phyloP scores from a whole-genome alignment of 2,888 invertebrate genomes.

The Eristalis arbustorum region DNA sequence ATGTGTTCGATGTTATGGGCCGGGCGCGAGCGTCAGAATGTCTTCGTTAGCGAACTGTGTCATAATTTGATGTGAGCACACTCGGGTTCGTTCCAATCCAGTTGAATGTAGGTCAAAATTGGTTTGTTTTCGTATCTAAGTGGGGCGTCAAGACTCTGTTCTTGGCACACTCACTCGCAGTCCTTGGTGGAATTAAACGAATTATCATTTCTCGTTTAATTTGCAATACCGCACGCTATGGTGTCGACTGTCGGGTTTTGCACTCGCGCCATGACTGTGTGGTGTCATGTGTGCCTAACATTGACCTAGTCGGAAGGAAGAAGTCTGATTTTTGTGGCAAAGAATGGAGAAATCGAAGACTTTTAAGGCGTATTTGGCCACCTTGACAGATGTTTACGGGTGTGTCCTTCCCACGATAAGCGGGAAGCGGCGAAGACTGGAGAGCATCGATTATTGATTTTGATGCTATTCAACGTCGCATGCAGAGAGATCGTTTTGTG shows the following conservation, averaged over 20 bases:
- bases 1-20: constrained; percentile 41
- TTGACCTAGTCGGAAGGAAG: background rate
- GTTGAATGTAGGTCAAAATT: constrained; percentile 42
- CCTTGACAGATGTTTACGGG: background rate
- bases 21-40: constrained; percentile 33
- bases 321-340: background rate
- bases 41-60: constrained; percentile 38
- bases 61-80: constrained; percentile 23
- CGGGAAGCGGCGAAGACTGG: too few relatives aligned
- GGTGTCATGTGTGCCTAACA: background rate
- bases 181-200: background rate
- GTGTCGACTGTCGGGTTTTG: background rate
- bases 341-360: background rate
- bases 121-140: constrained; percentile 16
- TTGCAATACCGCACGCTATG: background rate
- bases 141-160: background rate
- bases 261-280: background rate
- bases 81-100: constrained; percentile 16
- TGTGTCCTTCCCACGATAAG: background rate
- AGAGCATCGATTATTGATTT: too few relatives aligned
- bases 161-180: background rate
- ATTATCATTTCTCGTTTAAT: background rate
- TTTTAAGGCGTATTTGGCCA: background rate
- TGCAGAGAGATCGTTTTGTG: too few relatives aligned
- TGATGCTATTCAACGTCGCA: too few relatives aligned